Base-by-base conservation (phyloP, 2,797 vertebrate species). In the Pitangus sulphuratus region DNA sequence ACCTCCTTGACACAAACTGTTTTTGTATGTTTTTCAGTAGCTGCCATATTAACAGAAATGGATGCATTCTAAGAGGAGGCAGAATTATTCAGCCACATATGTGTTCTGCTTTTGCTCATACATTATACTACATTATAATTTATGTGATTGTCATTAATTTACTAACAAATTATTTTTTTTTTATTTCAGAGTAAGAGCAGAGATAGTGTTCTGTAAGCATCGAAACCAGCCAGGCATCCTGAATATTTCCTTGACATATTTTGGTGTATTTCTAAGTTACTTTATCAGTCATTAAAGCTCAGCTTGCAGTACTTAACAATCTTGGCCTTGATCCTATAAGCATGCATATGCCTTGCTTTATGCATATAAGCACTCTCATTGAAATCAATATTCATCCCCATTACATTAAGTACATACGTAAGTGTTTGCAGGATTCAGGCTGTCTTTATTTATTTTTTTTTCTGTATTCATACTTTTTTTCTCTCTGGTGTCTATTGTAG, bases 241-340 rank as follows among this genome's bases (percentile, higher is more conserved):
- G 82, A 89, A 65, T 84, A 80, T 79, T 93, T 87, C 72, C 89
- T 84, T 92, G 80, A 92, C 70, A 72, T 62, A 78, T 86, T 84
- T 93, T 75, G 86, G 50, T 86, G 62, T 86, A 86, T 88, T 93
- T 90, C 76, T 87, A 65, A 58, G 84, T 97, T 96, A 30, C 45
- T 91, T 88, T 95, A 91, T 92, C 84, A 87, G 80, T 94, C 54
- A 64, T 93, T 96, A 92, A 87, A 88, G 54, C 89, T 96, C 93
- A 90, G 83, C 81, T 89, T 95, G 87, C 84, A 87, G 70, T 81
- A 77, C 88, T 93, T 96, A 91, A 90, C 84, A 96, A 9, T 87
- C 60, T 95, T 94, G 93, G 90, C 91, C 97, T 96, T 95, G 94
- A 97, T 95, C 90, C 93, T 93, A 56, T 85, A 87, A 90, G 76